Evolutionary conservation across 2,113 vertebrate species (phyloP).

Genomic region (Fregata magnificens): DNA sequence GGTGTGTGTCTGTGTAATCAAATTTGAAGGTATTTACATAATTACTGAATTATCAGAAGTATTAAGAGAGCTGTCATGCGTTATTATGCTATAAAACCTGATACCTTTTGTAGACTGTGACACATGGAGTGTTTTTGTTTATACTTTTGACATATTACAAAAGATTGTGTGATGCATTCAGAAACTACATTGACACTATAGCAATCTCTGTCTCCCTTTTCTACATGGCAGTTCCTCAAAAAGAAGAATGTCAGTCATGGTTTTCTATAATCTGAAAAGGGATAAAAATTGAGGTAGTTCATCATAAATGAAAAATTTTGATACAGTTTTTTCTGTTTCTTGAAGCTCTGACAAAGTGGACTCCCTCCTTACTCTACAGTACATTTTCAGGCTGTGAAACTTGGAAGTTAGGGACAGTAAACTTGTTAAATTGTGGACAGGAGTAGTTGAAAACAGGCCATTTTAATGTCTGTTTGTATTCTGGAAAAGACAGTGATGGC

Average conservation of each 20-base stretch:
- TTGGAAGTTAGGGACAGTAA: neutral
- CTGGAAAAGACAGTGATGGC: neutral
- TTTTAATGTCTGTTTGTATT: neutral
- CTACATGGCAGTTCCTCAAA: neutral
- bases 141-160: neutral
- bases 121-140: conserved; percentile 34
- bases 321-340: neutral
- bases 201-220: neutral
- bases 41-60: neutral
- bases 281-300: neutral
- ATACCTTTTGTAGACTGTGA: conserved; percentile 24
- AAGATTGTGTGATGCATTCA: conserved; percentile 4
- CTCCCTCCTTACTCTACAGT: neutral
- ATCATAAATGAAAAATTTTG: neutral
- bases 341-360: neutral
- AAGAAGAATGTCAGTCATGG: neutral
- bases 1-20: neutral
- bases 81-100: neutral
- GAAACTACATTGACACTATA: conserved; percentile 18
- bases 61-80: conserved; percentile 5
- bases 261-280: neutral
- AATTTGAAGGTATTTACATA: conserved; percentile 29
- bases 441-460: neutral
- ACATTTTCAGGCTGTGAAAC: neutral
- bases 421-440: neutral